Evolutionary conservation across 2,797 vertebrate genomes (phyloP), one percentile per base, ranked within the genome.

Genomic region (Scolopax rusticola): DNA sequence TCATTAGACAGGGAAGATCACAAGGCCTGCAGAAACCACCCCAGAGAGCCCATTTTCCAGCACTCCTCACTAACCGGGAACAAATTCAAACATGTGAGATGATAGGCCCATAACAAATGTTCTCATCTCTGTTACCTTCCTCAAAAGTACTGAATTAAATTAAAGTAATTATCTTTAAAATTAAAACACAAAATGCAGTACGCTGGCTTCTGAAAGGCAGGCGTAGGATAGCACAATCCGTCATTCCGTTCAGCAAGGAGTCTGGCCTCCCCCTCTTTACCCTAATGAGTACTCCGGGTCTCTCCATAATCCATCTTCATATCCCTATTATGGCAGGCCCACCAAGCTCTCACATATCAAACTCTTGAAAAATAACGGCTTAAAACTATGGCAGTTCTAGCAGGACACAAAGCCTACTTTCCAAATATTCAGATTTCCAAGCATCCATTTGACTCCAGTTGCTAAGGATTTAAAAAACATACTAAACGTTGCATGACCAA

Each of bases 111-210:
- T 82, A 94, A 96, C 87, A 86, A 96, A 93, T 91, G 89, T 94
- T 74, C 93, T 93, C 83, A 43, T 83, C 54, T 61, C 74, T 90
- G 91, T 64, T 95, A 86, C 93, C 83, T 94, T 89, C 91, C 80
- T 67, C 70, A 95, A 95, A 93, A 90, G 74, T 69, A 21, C n/a
- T 13, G 80, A 69, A 76, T 94, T 76, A 76, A 95, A 90, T 87
- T 48, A 59, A 93, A 95, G 77, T 86, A 95, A 96, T 97, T 95
- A 95, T 90, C 80, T 91, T 91, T 84, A 81, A 85, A 96, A 95
- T 94, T 91, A 89, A 92, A 96, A 95, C 91, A 94, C 86, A 84
- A 40, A 91, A 91, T 33, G 83, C 85, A 71, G 71, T 4, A 9
- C 0, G 4, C 74, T 89, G 63, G 69, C 90, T 74, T 90, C 80